These are phyloP conservation scores for Leptoclinus maculatus DNA, from an alignment of 2,797 vertebrate genomes.

Conservation along the genomic window DNA sequence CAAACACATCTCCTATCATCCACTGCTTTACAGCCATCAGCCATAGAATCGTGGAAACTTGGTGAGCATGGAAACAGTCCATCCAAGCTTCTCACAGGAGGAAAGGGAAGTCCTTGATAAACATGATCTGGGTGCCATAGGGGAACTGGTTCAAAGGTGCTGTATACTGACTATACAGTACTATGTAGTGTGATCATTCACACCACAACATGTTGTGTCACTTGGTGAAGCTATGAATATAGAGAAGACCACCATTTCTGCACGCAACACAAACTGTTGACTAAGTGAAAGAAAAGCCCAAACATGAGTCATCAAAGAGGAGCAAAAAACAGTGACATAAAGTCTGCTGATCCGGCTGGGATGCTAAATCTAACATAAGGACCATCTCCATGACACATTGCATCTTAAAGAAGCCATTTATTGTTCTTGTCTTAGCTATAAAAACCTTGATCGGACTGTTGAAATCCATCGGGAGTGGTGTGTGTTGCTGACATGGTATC, in stretches of 20 bases:
- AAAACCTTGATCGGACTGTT: background rate
- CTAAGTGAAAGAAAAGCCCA: background rate
- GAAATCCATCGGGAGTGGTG: background rate
- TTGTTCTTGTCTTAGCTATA: background rate
- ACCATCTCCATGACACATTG: no score
- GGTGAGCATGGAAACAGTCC: background rate
- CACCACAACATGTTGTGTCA: background rate
- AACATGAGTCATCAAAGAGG: no score
- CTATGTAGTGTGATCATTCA: background rate
- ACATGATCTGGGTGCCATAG: background rate
- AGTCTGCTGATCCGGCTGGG: background rate
- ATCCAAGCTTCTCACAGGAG: background rate
- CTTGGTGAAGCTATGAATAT: background rate
- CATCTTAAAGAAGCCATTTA: no score
- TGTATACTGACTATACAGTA: background rate
- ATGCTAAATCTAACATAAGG: background rate
- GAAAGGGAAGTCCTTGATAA: slow-evolving; percentile 1
- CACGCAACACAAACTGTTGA: background rate
- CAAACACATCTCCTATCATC: background rate
- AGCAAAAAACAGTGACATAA: no score
- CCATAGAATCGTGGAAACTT: background rate
- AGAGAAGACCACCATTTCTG: background rate
- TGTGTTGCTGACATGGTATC: background rate
- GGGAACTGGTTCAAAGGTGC: background rate
- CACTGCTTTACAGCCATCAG: background rate